Conservation (phyloP, 92 coral and sea anemone species). For the Palythoa grandis region DNA sequence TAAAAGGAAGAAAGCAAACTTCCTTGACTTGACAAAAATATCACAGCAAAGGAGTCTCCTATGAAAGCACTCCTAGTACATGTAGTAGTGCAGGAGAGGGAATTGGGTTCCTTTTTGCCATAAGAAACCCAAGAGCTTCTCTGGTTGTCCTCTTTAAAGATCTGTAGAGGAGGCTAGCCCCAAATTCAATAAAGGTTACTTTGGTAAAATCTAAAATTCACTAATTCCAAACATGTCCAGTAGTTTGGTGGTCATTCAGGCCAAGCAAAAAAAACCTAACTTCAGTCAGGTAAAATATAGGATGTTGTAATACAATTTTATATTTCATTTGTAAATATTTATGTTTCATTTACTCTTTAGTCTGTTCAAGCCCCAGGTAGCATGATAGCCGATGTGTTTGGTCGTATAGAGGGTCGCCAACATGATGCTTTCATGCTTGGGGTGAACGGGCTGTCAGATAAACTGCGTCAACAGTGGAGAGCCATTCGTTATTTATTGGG, state of each 20-base stretch:
- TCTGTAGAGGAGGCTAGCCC: constrained; percentile 47
- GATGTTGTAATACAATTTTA: constrained; percentile 24
- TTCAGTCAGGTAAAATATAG: constrained; percentile 39
- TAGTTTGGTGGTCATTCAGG: constrained; percentile 18
- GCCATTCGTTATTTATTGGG: constrained; percentile 72
- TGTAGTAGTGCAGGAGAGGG: constrained; percentile 50
- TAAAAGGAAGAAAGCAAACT: constrained; percentile 48
- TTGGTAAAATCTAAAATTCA: constrained; percentile 46
- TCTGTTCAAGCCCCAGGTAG: constrained; percentile 42
- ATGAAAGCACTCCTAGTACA: constrained; percentile 50
- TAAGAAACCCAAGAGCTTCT: constrained; percentile 49
- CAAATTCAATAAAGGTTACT: constrained; percentile 44
- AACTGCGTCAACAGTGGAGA: constrained; percentile 58
- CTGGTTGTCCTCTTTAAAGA: constrained; percentile 54
- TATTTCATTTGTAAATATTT: no score
- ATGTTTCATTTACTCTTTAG: constrained; percentile 37
- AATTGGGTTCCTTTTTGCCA: constrained; percentile 41
- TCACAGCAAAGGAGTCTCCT: constrained; percentile 49
- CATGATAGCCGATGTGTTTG: constrained; percentile 59
- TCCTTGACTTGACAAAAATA: constrained; percentile 48
- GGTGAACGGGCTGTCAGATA: constrained; percentile 50
- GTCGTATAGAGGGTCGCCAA: constrained; percentile 61
- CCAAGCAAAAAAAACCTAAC: constrained; percentile 40
- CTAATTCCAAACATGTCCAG: constrained; percentile 26
- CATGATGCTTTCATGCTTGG: constrained; percentile 73